Percentiles rank a stretch among this genome's conserved stretches.
Conservation (phyloP, 2,888 invertebrate species). For the Athalia cordata region DNA sequence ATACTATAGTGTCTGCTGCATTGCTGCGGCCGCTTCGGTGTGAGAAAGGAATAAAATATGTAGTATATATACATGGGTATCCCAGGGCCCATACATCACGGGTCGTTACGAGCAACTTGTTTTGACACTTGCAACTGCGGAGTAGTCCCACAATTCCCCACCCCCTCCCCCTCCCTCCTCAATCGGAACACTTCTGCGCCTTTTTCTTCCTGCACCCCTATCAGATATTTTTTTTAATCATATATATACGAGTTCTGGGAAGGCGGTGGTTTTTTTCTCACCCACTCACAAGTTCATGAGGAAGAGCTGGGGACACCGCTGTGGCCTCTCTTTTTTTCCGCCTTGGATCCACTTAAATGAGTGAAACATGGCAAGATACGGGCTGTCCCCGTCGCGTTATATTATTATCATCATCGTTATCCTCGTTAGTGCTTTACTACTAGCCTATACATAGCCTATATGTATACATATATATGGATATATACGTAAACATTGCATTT, state of each 20-base stretch:
- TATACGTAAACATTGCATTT: not conserved
- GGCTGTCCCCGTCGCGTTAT: constrained; percentile 32
- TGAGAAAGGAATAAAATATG: constrained; percentile 1
- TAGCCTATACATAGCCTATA: too few species aligned
- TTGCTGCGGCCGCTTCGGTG: not conserved
- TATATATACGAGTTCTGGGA: constrained; percentile 24
- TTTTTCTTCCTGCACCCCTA: not conserved
- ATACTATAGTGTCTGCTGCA: not conserved
- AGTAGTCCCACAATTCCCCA: constrained; percentile 31
- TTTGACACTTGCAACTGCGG: constrained; percentile 38
- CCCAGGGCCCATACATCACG: constrained; percentile 21
- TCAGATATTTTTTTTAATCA: constrained; percentile 36
- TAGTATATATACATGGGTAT: constrained; percentile 8
- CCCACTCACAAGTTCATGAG: constrained; percentile 18
- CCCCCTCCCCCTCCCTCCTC: constrained; percentile 8
- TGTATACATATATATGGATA: constrained; percentile 2
- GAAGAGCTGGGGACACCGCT: not conserved
- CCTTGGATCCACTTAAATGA: constrained; percentile 35
- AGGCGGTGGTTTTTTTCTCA: constrained; percentile 13
- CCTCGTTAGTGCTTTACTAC: constrained; percentile 30
- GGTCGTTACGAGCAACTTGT: constrained; percentile 40
- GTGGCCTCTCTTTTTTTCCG: constrained; percentile 18
- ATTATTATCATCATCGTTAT: constrained; percentile 34
- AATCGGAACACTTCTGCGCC: not conserved
- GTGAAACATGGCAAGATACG: constrained; percentile 38